These are phyloP conservation scores for Agriopis aurantiaria DNA, from an alignment of 2,888 invertebrate genomes.

Conservation along the genomic window DNA sequence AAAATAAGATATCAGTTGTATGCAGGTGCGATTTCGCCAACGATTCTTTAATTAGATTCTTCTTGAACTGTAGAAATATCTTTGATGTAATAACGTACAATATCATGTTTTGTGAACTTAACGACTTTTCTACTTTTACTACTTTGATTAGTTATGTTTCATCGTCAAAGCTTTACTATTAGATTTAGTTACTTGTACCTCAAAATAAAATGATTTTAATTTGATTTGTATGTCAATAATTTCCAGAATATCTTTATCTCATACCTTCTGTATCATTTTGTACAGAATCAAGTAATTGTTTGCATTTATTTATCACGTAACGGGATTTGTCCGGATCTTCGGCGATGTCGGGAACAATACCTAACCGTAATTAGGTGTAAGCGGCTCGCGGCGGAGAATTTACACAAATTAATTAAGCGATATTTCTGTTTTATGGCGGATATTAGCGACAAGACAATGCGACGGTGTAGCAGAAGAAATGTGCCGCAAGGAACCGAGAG, in stretches of 20 bases:
- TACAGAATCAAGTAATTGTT: neutral
- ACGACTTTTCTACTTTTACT: too few species aligned
- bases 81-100: neutral
- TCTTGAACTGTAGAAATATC: neutral
- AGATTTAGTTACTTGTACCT: too few species aligned
- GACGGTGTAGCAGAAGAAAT: neutral
- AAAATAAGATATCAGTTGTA: neutral
- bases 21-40: neutral
- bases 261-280: neutral
- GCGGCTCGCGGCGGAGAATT: conserved; percentile 35
- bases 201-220: too few species aligned
- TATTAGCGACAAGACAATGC: conserved; percentile 40
- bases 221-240: too few species aligned
- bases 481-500: too few species aligned
- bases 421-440: conserved; percentile 49
- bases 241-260: too few species aligned
- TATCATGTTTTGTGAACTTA: too few species aligned
- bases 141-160: too few species aligned
- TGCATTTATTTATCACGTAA: conserved; percentile 13
- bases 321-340: conserved; percentile 3
- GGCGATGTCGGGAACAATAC: conserved; percentile 17
- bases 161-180: too few species aligned
- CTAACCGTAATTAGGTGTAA: conserved; percentile 26
- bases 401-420: conserved; percentile 48
- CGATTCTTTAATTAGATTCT: neutral